Evolutionary conservation across 2,113 vertebrate genomes (phyloP).

Genomic region (Marmota monax): DNA sequence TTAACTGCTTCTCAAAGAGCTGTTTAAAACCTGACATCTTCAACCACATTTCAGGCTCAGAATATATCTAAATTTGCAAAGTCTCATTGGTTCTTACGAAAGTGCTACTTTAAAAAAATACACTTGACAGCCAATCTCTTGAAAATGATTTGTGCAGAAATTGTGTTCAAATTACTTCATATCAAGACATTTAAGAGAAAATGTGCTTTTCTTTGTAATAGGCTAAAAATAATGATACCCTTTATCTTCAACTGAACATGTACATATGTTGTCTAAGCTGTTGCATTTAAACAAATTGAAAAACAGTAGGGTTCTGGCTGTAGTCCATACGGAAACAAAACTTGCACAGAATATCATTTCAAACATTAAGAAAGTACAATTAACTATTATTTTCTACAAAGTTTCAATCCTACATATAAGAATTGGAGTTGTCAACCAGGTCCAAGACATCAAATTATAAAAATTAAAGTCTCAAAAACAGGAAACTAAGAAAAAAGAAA

Average conservation of each 20-base stretch:
- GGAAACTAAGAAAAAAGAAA: neutral
- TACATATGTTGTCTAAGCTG: conserved; percentile 82
- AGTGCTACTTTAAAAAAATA: conserved; percentile 75
- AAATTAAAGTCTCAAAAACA: conserved; percentile 54
- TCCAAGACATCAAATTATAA: conserved; percentile 38
- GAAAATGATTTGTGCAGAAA: conserved; percentile 85
- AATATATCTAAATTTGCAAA: conserved; percentile 86
- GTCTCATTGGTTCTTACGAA: conserved; percentile 83
- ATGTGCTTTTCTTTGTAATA: conserved; percentile 79
- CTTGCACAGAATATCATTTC: conserved; percentile 68
- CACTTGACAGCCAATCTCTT: conserved; percentile 86
- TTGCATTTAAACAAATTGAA: conserved; percentile 84
- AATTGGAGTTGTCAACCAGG: conserved; percentile 51
- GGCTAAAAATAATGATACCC: conserved; percentile 83
- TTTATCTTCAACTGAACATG: conserved; percentile 79
- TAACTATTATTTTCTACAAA: conserved; percentile 71
- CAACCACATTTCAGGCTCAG: conserved; percentile 84
- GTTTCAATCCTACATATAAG: conserved; percentile 36
- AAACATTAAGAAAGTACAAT: conserved; percentile 72
- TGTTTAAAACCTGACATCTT: conserved; percentile 89
- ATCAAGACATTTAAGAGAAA: conserved; percentile 83
- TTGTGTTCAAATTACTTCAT: conserved; percentile 86
- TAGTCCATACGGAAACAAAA: conserved; percentile 76
- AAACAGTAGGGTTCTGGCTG: conserved; percentile 80
- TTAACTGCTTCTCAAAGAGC: conserved; percentile 89